Evolutionary conservation across 2,888 invertebrate species (phyloP).

Genomic region (Megalurothrips usitatus): DNA sequence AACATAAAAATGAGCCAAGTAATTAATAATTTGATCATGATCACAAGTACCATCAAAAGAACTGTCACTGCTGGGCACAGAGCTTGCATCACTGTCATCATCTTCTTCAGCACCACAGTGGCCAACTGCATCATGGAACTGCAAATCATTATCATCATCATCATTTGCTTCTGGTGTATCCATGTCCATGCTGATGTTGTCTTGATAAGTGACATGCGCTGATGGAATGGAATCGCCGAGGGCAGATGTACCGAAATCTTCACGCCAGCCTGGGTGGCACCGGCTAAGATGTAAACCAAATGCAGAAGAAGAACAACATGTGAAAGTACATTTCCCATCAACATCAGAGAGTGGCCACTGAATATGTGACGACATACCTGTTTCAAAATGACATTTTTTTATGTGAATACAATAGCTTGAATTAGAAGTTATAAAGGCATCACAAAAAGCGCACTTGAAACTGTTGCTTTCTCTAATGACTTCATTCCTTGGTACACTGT

Average conservation of each 20-base stretch:
- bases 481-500: background rate
- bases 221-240: background rate
- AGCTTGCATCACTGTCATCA: background rate
- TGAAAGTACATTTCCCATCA: background rate
- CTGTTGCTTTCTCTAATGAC: background rate
- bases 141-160: background rate
- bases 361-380: background rate
- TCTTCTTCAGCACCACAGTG: background rate
- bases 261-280: background rate
- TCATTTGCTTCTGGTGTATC: background rate
- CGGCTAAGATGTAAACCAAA: background rate
- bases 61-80: background rate
- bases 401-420: background rate
- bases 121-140: background rate
- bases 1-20: background rate
- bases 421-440: background rate
- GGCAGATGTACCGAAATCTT: background rate
- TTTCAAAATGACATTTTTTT: background rate
- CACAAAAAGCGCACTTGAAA: background rate
- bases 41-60: background rate
- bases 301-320: background rate
- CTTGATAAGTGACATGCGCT: background rate
- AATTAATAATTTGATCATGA: background rate
- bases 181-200: background rate
- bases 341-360: background rate